Percentiles rank a stretch among this genome's conserved stretches.
Conservation (phyloP, 2,888 invertebrate genomes). For the Leptinotarsa haldemani region DNA sequence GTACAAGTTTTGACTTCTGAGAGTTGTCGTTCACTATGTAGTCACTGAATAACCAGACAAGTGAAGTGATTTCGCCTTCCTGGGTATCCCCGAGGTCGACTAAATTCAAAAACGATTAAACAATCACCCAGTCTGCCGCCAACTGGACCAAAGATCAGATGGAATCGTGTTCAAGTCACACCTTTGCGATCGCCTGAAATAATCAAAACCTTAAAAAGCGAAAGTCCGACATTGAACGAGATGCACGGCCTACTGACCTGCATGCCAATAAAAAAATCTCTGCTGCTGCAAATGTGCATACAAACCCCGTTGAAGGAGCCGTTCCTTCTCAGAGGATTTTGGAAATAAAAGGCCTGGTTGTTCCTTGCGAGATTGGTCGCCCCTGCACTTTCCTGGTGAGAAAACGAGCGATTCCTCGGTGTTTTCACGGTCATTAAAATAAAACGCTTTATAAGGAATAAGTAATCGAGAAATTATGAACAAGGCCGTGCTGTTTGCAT, state of each 20-base stretch:
- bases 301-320: neutral
- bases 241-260: conserved; percentile 44
- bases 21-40: too few relatives aligned
- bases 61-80: too few relatives aligned
- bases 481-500: conserved; percentile 25
- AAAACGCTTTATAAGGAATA: conserved; percentile 27
- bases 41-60: too few relatives aligned
- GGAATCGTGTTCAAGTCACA: conserved; percentile 7
- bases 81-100: too few relatives aligned
- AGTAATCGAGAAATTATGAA: conserved; percentile 27
- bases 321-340: neutral
- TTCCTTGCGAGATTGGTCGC: neutral
- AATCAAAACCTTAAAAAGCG: conserved; percentile 43
- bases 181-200: conserved; percentile 25
- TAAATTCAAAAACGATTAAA: too few relatives aligned
- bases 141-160: too few relatives aligned
- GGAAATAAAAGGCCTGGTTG: neutral
- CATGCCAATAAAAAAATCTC: conserved; percentile 27
- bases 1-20: too few relatives aligned
- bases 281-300: conserved; percentile 32
- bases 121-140: too few relatives aligned
- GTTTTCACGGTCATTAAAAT: conserved; percentile 3
- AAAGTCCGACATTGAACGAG: conserved; percentile 46
- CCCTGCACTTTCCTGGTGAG: neutral
- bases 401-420: neutral